Base-by-base conservation (phyloP, 2,888 invertebrate species). In the Nycteola revayana region DNA sequence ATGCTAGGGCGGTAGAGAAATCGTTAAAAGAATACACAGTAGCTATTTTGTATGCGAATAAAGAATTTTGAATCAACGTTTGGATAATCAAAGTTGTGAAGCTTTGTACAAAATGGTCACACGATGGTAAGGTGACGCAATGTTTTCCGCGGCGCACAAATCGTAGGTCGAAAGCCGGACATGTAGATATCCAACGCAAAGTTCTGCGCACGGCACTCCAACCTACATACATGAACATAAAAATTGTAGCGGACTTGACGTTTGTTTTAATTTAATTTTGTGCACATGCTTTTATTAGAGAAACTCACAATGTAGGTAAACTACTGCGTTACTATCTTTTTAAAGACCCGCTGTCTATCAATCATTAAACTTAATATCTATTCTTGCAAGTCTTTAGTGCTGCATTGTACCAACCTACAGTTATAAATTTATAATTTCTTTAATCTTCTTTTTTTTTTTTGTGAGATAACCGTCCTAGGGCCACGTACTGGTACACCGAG, bases 151-250 rank as follows among this genome's bases (percentile, higher is more conserved):
- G 51, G 47, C 57, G 48, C 60, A 60, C 55, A 62, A 67, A 55
- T 56, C 75, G 82, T 82, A 78, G 81, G 80, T 71, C 51, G 76
- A 75, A 71, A 79, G 75, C 75, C 80, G 83, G 78, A 83, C 76
- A 74, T 78, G 67, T 69, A 67, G 68, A 60, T 50, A 60, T 66
- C 66, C 67, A 68, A 67, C 68, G 66, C 65, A 61, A 47, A 72
- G 68, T 69, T 74, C 64, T 85, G 85, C 86, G 71, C 86, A 87
- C 86, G 85, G 83, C 84, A 82, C 86, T 71, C 52, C 77, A 80
- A 76, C 79, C 83, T 77, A 84, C 78, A 80, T 77, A 77, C 69
- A 79, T 68, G 73, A 73, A 75, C 75, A 73, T 81, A 79, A 78
- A 76, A 79, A 74, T 66, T 63, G 55, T 67, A 61, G 61, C 64